Base-by-base conservation (phyloP, 2,797 vertebrate species). In the Pseudochaenichthys georgianus region DNA sequence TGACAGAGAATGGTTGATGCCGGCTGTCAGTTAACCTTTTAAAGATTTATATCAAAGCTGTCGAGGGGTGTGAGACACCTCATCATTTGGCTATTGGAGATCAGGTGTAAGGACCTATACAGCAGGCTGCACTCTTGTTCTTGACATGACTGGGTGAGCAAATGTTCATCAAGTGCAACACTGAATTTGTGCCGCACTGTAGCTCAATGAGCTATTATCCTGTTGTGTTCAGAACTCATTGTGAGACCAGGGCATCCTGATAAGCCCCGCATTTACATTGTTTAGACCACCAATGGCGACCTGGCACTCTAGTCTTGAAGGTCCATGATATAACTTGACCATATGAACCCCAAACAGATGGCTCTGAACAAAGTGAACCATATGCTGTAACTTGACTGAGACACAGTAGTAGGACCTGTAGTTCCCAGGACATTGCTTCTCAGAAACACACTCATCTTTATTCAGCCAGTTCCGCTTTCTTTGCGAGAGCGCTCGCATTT, bases 341-440 rank as follows among this genome's bases (percentile, higher is more conserved):
- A n/a, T 72, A 83, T 78, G 77, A 86, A 90, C 86, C 77, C 77
- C 48, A 57, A 88, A 85, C 87, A 91, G 89, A 88, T 87, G 84
- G 83, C 54, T 73, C 19, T 16, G 61, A 85, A 79, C 74, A 70
- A 21, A 84, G 78, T 43, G 72, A 82, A 65, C 45, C 64, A 51
- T 65, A 74, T 88, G 88, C 91, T 82, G 67, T 57, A 3, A 38
- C 38, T 92, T 31, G 68, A 82, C 81, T 89, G 77, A 83, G 85
- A 90, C 75, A 79, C 55, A 45, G 59, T 28, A 54, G 62, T 81
- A 87, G 28, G 4, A 86, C 82, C 82, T 87, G 87, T 78, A 79
- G 68, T 87, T 91, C 83, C 83, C 89, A 83, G 75, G 74, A 83
- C 70, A 70, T 51, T 0, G 17, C 54, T 78, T 67, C 66, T 66